These are phyloP conservation scores for Eubucco bourcierii DNA, from an alignment of 2,113 vertebrate species.

Conservation along the genomic window DNA sequence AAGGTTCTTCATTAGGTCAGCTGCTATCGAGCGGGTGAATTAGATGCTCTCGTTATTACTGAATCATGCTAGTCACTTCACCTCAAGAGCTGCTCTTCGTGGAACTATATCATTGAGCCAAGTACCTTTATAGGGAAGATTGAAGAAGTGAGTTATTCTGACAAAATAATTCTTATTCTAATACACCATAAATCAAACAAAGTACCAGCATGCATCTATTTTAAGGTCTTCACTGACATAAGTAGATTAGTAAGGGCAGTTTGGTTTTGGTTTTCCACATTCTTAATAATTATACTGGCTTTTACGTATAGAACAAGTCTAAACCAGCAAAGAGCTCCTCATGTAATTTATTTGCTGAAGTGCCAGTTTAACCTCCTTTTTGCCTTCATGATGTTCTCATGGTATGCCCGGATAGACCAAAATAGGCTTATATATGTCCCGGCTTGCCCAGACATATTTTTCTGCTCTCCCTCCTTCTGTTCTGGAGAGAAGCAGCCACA, in stretches of 20 bases:
- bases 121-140: not conserved
- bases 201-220: not conserved
- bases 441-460: no score
- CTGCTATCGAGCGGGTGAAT: not conserved
- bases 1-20: not conserved
- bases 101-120: not conserved
- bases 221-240: not conserved
- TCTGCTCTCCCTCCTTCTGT: no score
- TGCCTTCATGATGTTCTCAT: not conserved
- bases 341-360: not conserved
- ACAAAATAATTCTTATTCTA: not conserved
- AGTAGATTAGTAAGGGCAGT: not conserved
- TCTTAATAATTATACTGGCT: not conserved
- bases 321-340: not conserved
- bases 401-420: no score
- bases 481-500: no score
- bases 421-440: no score
- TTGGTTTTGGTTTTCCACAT: not conserved
- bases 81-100: not conserved
- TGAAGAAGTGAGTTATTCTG: not conserved
- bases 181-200: not conserved
- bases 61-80: not conserved
- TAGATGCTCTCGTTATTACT: not conserved
- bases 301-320: not conserved
- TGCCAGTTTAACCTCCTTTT: not conserved